phyloP scores from a whole-genome alignment of 1,140 invertebrate species.

The Glossosoma conforme region DNA sequence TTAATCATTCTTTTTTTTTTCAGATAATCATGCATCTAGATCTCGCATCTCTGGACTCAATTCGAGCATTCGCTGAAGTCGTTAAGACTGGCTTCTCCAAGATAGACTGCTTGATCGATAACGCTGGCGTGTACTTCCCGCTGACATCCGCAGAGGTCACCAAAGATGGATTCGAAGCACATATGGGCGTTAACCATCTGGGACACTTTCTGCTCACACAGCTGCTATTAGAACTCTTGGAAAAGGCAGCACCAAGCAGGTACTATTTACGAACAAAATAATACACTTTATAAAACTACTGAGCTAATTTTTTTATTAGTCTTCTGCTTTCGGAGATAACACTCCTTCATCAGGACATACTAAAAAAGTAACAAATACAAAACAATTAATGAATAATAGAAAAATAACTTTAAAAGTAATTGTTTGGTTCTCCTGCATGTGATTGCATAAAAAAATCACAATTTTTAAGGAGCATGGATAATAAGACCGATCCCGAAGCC shows the following conservation, averaged over 20 bases:
- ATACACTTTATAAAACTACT: too few species aligned
- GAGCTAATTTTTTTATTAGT: conserved; percentile 64
- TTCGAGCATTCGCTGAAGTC: conserved; percentile 53
- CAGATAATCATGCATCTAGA: conserved; percentile 63
- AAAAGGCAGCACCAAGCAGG: conserved; percentile 51
- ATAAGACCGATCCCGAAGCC: too few species aligned
- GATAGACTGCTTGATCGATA: conserved; percentile 72
- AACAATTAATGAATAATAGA: too few species aligned
- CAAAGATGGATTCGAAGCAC: conserved; percentile 69
- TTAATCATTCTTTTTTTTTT: conserved; percentile 29
- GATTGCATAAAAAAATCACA: too few species aligned
- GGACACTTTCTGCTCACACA: conserved; percentile 79
- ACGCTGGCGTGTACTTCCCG: conserved; percentile 64
- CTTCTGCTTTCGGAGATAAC: too few species aligned
- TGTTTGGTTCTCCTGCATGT: too few species aligned
- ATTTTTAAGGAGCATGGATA: too few species aligned
- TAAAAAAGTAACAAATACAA: too few species aligned
- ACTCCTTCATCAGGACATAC: too few species aligned
- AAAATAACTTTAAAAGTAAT: too few species aligned
- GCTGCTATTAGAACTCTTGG: conserved; percentile 60
- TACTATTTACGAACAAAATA: too few species aligned
- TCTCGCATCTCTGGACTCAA: conserved; percentile 57
- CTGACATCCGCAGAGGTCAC: conserved; percentile 50
- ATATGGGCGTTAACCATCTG: conserved; percentile 67
- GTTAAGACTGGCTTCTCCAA: conserved; percentile 54